phyloP scores from a whole-genome alignment of 2,797 vertebrate genomes.

The Cuculus canorus region DNA sequence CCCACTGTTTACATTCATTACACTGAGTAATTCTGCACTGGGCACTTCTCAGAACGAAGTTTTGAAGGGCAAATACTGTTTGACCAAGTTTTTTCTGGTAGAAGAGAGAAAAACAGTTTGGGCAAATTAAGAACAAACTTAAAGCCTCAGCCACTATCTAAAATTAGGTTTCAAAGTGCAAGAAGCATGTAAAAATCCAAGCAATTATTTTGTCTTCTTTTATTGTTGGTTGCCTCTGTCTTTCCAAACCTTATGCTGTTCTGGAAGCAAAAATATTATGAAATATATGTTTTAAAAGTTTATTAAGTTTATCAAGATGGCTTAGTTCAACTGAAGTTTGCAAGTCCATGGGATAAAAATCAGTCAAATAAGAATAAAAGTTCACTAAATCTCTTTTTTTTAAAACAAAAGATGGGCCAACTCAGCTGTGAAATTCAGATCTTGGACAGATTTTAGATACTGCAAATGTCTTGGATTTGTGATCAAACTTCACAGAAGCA shows the following conservation, averaged over 20 bases:
- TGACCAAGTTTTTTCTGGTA: neutral
- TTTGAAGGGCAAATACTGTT: conserved; percentile 20
- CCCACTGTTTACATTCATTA: conserved; percentile 21
- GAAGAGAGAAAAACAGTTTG: neutral
- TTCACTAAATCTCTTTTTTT: neutral
- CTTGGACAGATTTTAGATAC: neutral
- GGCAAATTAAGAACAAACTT: conserved; percentile 19
- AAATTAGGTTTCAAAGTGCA: neutral
- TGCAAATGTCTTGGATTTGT: neutral
- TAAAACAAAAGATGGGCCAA: neutral
- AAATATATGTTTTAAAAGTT: neutral
- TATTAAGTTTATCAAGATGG: neutral
- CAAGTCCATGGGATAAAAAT: neutral
- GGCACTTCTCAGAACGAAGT: neutral
- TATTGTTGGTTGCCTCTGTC: neutral
- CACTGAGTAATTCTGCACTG: neutral
- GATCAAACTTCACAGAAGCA: neutral
- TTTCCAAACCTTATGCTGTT: neutral
- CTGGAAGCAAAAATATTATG: neutral
- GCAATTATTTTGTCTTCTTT: conserved; percentile 6
- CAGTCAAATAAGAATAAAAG: neutral
- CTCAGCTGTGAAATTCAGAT: neutral
- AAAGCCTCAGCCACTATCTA: neutral
- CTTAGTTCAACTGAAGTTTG: neutral
- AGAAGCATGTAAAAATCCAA: neutral